Conservation (phyloP, 37 sponge, comb jelly and placozoan genomes). For the Halichondria panicea region DNA sequence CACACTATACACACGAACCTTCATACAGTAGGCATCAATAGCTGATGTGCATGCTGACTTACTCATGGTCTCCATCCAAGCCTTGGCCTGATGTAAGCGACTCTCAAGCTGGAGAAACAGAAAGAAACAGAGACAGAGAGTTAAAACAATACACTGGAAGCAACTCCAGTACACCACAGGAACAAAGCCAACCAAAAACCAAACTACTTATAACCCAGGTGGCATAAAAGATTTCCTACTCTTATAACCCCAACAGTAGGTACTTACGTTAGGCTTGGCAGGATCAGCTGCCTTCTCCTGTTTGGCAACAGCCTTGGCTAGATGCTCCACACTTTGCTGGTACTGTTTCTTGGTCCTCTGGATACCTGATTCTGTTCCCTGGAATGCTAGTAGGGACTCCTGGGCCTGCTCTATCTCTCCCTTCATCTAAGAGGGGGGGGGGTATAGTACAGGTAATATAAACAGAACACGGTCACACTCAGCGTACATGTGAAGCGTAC, state of each 20-base stretch:
- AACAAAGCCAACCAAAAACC: conserved; percentile 3
- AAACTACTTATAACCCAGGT: background rate
- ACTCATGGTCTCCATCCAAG: conserved; percentile 29
- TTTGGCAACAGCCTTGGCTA: conserved; percentile 14
- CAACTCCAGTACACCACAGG: conserved; percentile 15
- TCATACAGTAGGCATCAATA: background rate
- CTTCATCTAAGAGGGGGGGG: conserved; percentile 20
- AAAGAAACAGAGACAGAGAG: background rate
- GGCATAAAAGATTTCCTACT: background rate
- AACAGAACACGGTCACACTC: too few relatives aligned
- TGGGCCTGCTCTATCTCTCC: conserved; percentile 63
- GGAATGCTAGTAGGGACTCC: conserved; percentile 1
- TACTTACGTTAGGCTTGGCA: conserved; percentile 12
- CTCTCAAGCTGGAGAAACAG: conserved; percentile 18
- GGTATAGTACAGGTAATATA: too few relatives aligned
- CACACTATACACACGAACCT: background rate
- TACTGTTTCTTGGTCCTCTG: conserved; percentile 51
- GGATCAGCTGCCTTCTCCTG: conserved; percentile 38
- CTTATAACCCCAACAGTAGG: background rate
- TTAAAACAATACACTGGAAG: background rate
- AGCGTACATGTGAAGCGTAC: background rate
- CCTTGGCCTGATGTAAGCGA: conserved; percentile 29
- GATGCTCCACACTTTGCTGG: conserved; percentile 22
- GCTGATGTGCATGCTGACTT: background rate
- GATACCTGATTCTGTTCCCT: background rate